Evolutionary conservation across 2,888 invertebrate genomes (phyloP).

Genomic region (Drosophila picticornis): DNA sequence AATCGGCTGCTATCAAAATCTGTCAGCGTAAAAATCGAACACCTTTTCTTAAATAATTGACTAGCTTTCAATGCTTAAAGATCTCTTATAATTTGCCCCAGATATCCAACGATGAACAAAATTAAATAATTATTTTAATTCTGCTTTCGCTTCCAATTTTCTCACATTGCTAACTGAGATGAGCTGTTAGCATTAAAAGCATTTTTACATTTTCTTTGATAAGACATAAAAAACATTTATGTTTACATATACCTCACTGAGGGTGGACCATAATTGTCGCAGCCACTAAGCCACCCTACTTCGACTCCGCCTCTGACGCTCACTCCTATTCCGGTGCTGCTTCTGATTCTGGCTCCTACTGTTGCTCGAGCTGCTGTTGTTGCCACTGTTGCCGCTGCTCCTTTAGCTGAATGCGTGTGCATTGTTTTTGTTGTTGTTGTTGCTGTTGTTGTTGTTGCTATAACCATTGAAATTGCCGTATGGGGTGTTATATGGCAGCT

Average conservation of each 20-base stretch:
- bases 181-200: background rate
- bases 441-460: conserved; percentile 60
- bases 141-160: background rate
- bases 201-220: background rate
- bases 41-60: background rate
- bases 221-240: background rate
- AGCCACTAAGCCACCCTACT: conserved; percentile 2
- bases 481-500: conserved; percentile 85
- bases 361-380: background rate
- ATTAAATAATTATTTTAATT: background rate
- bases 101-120: background rate
- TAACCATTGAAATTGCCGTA: conserved; percentile 85
- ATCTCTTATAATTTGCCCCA: background rate
- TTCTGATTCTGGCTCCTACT: background rate
- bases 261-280: conserved; percentile 2
- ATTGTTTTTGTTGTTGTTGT: conserved; percentile 29
- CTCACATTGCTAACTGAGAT: background rate
- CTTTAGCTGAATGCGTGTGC: conserved; percentile 20
- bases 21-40: background rate
- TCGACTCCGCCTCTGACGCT: background rate
- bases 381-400: conserved; percentile 1
- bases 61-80: background rate
- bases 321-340: background rate
- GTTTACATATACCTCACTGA: background rate
- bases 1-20: background rate